These are phyloP conservation scores for Crotophaga sulcirostris DNA, from an alignment of 2,113 vertebrate species.

Conservation along the genomic window DNA sequence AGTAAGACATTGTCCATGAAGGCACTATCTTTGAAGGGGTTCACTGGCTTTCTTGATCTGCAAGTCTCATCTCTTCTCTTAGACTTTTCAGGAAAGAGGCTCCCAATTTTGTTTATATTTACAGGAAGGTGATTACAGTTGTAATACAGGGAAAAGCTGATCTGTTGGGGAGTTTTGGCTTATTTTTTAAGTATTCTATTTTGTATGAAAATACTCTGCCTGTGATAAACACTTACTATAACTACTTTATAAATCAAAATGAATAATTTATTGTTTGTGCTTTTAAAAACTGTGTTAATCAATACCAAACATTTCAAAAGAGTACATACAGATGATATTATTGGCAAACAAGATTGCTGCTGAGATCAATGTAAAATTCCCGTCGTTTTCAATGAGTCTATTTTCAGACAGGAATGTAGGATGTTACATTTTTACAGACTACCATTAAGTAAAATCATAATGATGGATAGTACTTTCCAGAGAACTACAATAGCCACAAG, in stretches of 20 bases:
- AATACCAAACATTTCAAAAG: conserved; percentile 31
- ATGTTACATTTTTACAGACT: background rate
- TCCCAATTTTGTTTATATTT: background rate
- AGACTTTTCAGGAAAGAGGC: background rate
- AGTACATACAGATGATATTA: conserved; percentile 8
- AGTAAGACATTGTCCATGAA: background rate
- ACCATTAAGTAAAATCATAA: background rate
- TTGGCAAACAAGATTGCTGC: background rate
- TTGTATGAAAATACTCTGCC: background rate
- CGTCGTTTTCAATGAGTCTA: background rate
- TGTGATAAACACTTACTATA: background rate
- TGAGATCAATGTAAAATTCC: conserved; percentile 6
- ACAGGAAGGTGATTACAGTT: background rate
- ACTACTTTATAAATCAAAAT: conserved; percentile 26
- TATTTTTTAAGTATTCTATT: background rate
- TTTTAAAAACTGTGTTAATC: conserved; percentile 38
- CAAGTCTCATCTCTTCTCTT: background rate
- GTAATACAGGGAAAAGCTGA: background rate
- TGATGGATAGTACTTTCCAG: background rate
- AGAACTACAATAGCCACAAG: background rate
- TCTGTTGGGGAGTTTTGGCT: background rate
- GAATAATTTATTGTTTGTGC: conserved; percentile 36
- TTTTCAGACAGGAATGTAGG: background rate
- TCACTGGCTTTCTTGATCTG: background rate
- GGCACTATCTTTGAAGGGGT: background rate